Evolutionary conservation across 1,140 invertebrate genomes (phyloP), one percentile per base, ranked within the genome.

Genomic region (Parapsyche elsis): DNA sequence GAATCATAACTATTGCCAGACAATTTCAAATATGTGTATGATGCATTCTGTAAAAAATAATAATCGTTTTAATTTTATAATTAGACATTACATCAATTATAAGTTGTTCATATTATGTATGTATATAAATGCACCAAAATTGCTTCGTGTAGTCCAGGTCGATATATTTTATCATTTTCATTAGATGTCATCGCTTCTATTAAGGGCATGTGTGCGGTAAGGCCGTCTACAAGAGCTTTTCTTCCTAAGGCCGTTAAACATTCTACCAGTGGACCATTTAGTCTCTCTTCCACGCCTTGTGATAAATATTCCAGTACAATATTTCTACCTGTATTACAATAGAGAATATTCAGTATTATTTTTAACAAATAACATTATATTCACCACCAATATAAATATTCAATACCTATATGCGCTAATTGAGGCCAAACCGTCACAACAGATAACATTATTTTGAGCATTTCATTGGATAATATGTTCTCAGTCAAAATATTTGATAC

Each of bases 241-340:
- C 88, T 80, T 5, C 88, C 88, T 12, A 89, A 73, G 14, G 88
- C 87, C 74, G 85, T 84, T n/a, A 89, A 84, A 75, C 88, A 89
- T 7, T 85, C 85, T n/a, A 89, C 86, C 86, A 89, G 87, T 0
- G 86, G 87, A 46, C 87, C 86, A 0, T 87, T 88, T 24, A 89
- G 78, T 5, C 88, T 85, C 71, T 88, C 87, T 76, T 87, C 85
- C 0, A 86, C 86, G 49, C 88, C 86, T 84, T 89, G 87, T 0
- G 87, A 86, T 38, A 88, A 71, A 78, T 89, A 89, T 64, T 89
- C 88, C 80, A 88, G 87, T 16, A 88, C 84, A 26, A 88, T 88
- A 45, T 86, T 86, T 85, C 87, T 87, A 30, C 88, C 88, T 89
- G 82, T 7, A 85, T 30, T 76, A 61, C 71, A 77, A 61, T 61